Base-by-base conservation (phyloP, 2,113 vertebrate species). In the Gobius niger region DNA sequence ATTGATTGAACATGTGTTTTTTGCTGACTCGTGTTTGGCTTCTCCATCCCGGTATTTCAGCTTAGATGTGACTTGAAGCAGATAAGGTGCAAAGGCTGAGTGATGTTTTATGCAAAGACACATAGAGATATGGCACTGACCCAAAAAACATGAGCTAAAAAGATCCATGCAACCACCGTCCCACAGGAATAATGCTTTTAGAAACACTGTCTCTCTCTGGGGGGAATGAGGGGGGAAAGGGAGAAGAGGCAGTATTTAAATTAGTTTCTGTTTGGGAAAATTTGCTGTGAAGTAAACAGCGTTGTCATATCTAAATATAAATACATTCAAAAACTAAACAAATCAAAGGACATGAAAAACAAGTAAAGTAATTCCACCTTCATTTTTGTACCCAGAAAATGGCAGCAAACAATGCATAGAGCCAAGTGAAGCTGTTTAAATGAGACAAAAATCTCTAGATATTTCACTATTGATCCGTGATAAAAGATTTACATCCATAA, bases 91-190 rank as follows among this genome's bases (percentile, higher is more conserved):
- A 68, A 64, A 72, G 66, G 57, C 67, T 65, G 74, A 64, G 63
- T 75, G 52, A 85, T 86, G 78, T 80, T 85, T 85, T 76, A 78
- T 84, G 72, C 72, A 82, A 64, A 65, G 61, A 85, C 82, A 83
- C 54, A 65, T 70, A 60, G 53, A 60, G 53, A 79, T 70, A 68
- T 82, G 76, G 80, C 76, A 71, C 78, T 68, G 57, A 51, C 69
- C 79, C 82, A 77, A 75, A 78, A 34, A 78, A 68, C 42, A 72
- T 14, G 11, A 18, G 54, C 57, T 65, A 46, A 72, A 67, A 74
- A 64, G 40, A 75, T 73, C 51, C 54, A 46, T 71, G 62, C 3
- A 41, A 66, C 69, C 74, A 82, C 69, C 63, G 44, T 75, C 52
- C n/a, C 47, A 65, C 70, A 67, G 41, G 70, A 77, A 70, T 41